Evolutionary conservation across 2,888 invertebrate species (phyloP).

Genomic region (Drosophila dives): DNA sequence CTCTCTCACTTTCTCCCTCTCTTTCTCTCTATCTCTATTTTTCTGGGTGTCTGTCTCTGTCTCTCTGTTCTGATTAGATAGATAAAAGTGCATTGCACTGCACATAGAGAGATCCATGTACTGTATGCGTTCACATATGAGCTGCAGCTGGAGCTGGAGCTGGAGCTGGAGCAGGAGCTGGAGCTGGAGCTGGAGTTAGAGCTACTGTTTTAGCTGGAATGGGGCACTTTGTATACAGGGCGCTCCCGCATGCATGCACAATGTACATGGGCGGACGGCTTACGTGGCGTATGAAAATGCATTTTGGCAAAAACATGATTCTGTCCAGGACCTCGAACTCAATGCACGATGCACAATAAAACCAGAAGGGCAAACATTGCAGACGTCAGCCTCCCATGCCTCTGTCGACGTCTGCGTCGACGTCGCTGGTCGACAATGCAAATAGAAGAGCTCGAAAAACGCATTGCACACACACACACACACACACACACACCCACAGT

Average conservation of each 20-base stretch:
- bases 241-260: constrained; percentile 61
- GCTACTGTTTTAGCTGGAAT: constrained; percentile 4
- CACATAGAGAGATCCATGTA: constrained; percentile 33
- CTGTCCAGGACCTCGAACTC: constrained; percentile 42
- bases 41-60: neutral
- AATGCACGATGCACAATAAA: constrained; percentile 56
- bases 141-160: constrained; percentile 1
- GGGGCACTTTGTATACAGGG: constrained; percentile 28
- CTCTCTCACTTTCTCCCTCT: neutral
- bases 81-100: constrained; percentile 74
- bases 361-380: constrained; percentile 73
- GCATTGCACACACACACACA: constrained; percentile 47
- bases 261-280: constrained; percentile 54
- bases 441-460: constrained; percentile 70
- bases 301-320: constrained; percentile 77
- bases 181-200: constrained; percentile 5
- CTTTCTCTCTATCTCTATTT: neutral
- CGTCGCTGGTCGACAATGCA: constrained; percentile 63
- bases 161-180: constrained; percentile 4
- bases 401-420: constrained; percentile 12
- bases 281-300: constrained; percentile 76
- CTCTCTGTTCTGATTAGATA: constrained; percentile 65
- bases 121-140: constrained; percentile 38
- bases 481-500: constrained; percentile 13
- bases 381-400: constrained; percentile 33